Percentiles rank a stretch among this genome's conserved stretches.
These are phyloP conservation scores for Lysiphlebus fabarum DNA, from an alignment of 1,140 invertebrate genomes.

Conservation along the genomic window DNA sequence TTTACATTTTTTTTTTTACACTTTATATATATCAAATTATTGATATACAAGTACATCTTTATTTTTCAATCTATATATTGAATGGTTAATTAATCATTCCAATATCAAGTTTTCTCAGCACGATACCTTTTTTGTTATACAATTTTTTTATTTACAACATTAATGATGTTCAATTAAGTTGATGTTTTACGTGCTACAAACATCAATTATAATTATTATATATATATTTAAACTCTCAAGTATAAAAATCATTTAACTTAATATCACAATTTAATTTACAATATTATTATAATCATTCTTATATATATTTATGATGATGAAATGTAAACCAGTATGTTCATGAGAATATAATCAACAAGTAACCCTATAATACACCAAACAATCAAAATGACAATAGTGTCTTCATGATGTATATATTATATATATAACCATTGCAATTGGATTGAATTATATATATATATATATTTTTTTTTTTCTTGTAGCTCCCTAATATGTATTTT, in stretches of 20 bases:
- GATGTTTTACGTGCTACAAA: conserved; percentile 2
- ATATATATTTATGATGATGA: not conserved
- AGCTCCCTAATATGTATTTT: not conserved
- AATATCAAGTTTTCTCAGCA: not conserved
- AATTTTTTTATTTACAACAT: not conserved
- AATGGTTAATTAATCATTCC: not conserved
- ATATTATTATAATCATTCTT: not conserved
- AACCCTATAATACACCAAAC: conserved; percentile 10
- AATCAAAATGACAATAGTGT: conserved; percentile 1
- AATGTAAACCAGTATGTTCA: conserved; percentile 14
- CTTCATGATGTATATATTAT: not conserved
- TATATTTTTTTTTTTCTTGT: not conserved
- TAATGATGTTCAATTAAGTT: conserved; percentile 8
- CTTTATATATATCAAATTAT: too few relatives aligned
- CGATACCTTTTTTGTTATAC: too few relatives aligned
- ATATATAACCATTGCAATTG: not conserved
- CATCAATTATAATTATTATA: conserved; percentile 13
- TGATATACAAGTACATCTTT: too few relatives aligned
- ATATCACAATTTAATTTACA: not conserved
- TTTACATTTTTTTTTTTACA: too few relatives aligned
- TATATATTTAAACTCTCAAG: not conserved
- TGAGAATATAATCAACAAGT: conserved; percentile 15
- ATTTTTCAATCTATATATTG: too few relatives aligned
- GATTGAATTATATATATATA: too few relatives aligned
- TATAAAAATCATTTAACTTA: not conserved